Base-by-base conservation (phyloP, 1,140 invertebrate genomes). In the Triops cancriformis region DNA sequence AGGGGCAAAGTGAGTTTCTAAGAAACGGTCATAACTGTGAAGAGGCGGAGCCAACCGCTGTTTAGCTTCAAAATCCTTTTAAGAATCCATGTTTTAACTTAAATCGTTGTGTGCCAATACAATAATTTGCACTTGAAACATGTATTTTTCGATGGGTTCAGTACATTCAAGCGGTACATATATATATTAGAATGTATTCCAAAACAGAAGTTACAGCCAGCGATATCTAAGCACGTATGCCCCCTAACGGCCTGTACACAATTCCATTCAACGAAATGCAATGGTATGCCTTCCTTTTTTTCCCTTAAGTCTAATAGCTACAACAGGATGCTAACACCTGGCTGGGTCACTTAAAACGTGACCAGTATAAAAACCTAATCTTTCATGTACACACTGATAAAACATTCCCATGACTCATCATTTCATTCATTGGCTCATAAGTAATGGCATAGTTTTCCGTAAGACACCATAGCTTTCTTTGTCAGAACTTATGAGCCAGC, bases 1-100 rank as follows among this genome's bases (percentile, higher is more conserved):
- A 87, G 93, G 79, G 93, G 93, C 74, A 93, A 92, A 85, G 89
- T 94, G 81, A 94, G 93, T 83, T 95, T 94, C 83, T 95, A 89
- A 89, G 73, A 6, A 64, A 14, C 51, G 2, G 2, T 37, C 31
- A 37, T 37, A 37, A 64, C 51, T 6, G 51, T 64, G 6, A 14
- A 18, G 18, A 2, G 51, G 51, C 31, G 7, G 51, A 51, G 18
- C 14, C 51, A 64, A 3, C 51, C 51, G 31, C 31, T 37, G 14
- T 23, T 23, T 23, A n/a, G 14, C 14, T 64, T 64, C 14, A 23
- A 64, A 18, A n/a, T 64, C 23, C 18, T 64, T 64, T 64, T 64
- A 5, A 4, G 5, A 64, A 23, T 64, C 6, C 0, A 64, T 64
- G 51, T 64, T 45, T 1, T 12, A 45, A 45, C 10, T 64, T 64